Evolutionary conservation across 2,797 vertebrate species (phyloP), one percentile per base, ranked within the genome.

Genomic region (Sebastes hopkinsi): DNA sequence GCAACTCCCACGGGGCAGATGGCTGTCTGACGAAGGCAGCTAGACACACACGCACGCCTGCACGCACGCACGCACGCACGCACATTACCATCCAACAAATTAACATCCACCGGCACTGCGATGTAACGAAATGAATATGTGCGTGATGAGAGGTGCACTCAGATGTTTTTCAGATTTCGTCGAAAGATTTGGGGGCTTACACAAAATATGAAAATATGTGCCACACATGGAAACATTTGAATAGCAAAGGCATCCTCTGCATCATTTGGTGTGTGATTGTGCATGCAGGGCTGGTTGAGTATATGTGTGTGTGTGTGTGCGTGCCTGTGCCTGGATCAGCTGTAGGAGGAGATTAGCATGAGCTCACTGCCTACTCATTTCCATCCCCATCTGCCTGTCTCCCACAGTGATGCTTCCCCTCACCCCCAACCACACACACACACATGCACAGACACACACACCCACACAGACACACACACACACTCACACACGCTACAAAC

Each of bases 301-400:
- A 69, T 86, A 23, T 30, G 36, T 42, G 74, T 82, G 67, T 68
- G 52, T 55, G 55, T 55, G 34, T 58, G 30, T 50, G 72, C 25
- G 65, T 75, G 82, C 50, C 34, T 79, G 71, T 86, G 88, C 84
- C 72, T 88, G 82, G 86, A 94, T 94, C 91, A 92, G 88, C 87
- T 89, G 93, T 89, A 83, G 89, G 88, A 91, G 90, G 83, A 94
- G 94, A 94, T 94, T 94, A 94, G 88, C 88, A 93, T 91, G 91
- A 92, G 93, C 91, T 93, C 83, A 86, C 89, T 87, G 93, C 92
- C 92, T 92, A 89, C 91, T 94, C 90, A 92, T 94, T 94, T 93
- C 90, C 92, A 92, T 92, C 88, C 88, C 93, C 94, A 95, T 94
- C 94, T 95, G 94, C 91, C 88, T 80, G 88, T 93, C 91, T 94